phyloP scores from a whole-genome alignment of 37 sponge, comb jelly and placozoan genomes.

The Haliclona indistincta region DNA sequence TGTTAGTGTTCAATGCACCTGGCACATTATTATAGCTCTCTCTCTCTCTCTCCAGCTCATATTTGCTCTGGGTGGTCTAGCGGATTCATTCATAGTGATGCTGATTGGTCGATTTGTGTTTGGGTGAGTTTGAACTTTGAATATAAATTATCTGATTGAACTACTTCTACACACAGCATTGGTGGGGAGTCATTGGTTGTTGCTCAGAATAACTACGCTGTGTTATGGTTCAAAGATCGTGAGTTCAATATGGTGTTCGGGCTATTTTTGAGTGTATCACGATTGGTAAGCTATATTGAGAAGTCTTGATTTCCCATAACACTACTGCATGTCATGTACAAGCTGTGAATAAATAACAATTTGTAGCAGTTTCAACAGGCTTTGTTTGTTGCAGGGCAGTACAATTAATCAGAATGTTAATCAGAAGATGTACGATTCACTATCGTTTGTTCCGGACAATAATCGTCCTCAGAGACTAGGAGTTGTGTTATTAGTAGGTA shows the following conservation, averaged over 20 bases:
- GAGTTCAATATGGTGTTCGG: conserved; percentile 99
- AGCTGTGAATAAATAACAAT: neutral
- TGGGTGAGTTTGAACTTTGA: conserved; percentile 64
- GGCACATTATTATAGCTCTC: neutral
- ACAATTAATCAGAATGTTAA: conserved; percentile 90
- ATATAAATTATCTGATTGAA: neutral
- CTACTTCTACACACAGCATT: conserved; percentile 36
- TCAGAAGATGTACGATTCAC: conserved; percentile 30
- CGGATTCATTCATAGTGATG: conserved; percentile 76
- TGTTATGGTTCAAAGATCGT: conserved; percentile 95
- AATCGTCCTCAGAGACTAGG: conserved; percentile 37
- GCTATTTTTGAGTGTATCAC: conserved; percentile 85
- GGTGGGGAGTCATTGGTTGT: conserved; percentile 98
- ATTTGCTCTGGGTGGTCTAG: conserved; percentile 89
- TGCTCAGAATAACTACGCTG: conserved; percentile 93
- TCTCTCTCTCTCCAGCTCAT: conserved; percentile 48
- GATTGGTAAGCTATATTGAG: conserved; percentile 68
- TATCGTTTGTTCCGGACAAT: neutral
- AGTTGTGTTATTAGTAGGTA: conserved; percentile 55
- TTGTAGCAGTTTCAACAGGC: no score
- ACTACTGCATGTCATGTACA: no score
- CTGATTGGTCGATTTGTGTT: conserved; percentile 93
- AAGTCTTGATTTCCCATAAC: neutral
- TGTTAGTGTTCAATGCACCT: no score
- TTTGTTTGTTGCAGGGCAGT: conserved; percentile 75